Evolutionary conservation across 2,113 vertebrate genomes (phyloP).

Genomic region (Phodopus roborovskii): DNA sequence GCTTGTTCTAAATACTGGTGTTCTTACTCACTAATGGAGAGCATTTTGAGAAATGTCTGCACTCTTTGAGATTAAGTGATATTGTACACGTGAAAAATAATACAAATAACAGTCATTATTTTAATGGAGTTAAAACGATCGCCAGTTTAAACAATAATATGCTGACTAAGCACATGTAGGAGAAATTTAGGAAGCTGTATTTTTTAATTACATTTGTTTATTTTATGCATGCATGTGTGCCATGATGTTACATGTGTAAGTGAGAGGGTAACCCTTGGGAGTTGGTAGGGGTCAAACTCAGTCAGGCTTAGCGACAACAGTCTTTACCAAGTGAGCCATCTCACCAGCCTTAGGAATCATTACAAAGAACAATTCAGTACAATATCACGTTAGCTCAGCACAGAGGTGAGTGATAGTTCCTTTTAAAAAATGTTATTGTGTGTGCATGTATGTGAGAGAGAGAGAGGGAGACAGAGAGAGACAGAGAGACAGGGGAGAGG

Average conservation of each 20-base stretch:
- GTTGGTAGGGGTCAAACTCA: background rate
- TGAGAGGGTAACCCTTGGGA: background rate
- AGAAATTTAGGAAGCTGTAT: slow-evolving; percentile 20
- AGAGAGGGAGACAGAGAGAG: background rate
- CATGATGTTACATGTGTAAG: background rate
- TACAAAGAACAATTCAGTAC: background rate
- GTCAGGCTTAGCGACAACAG: background rate
- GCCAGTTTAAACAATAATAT: background rate
- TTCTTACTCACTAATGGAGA: background rate
- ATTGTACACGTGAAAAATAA: background rate
- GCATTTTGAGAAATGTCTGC: background rate
- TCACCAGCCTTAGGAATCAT: background rate
- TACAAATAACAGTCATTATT: slow-evolving; percentile 7
- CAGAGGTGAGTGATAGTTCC: background rate
- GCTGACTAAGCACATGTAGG: background rate
- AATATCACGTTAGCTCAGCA: background rate
- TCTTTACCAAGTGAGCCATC: background rate
- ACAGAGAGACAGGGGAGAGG: background rate
- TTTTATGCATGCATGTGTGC: background rate
- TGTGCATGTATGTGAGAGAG: background rate
- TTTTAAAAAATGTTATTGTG: background rate
- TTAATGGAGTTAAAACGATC: background rate
- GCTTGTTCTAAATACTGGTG: background rate
- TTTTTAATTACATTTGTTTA: background rate
- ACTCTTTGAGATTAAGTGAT: slow-evolving; percentile 5